Evolutionary conservation across 1,140 invertebrate genomes (phyloP).

Genomic region (Drosophila ironensis): DNA sequence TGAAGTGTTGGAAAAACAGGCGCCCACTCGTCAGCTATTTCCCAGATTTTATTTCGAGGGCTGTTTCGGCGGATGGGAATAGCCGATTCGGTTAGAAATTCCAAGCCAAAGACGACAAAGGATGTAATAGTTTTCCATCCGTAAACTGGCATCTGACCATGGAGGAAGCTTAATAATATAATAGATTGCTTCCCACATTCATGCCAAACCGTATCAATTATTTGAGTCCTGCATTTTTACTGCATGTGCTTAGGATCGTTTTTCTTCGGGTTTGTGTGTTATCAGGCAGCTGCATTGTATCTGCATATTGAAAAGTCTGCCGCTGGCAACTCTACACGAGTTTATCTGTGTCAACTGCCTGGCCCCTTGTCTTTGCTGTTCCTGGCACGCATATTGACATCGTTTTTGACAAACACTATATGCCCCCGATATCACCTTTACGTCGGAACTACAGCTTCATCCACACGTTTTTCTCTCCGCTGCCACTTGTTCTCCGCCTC

Average conservation of each 20-base stretch:
- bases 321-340: conserved; percentile 1
- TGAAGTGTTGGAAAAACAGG: conserved; percentile 15
- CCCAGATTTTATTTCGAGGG: conserved; percentile 29
- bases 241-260: conserved; percentile 2
- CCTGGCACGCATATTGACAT: conserved; percentile 62
- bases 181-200: neutral
- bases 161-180: too few species aligned
- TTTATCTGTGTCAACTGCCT: conserved; percentile 66
- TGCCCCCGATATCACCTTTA: conserved; percentile 28
- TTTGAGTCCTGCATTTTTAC: conserved; percentile 19
- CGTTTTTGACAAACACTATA: conserved; percentile 62
- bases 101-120: too few species aligned
- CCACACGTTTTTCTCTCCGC: neutral
- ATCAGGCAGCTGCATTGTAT: conserved; percentile 45
- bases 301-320: conserved; percentile 11
- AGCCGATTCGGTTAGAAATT: too few species aligned
- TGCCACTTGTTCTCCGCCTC: neutral
- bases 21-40: conserved; percentile 19
- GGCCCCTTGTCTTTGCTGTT: conserved; percentile 27
- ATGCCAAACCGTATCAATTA: conserved; percentile 13
- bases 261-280: conserved; percentile 3
- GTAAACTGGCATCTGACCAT: conserved; percentile 11
- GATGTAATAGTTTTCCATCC: neutral
- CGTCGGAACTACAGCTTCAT: conserved; percentile 13
- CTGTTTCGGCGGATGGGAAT: conserved; percentile 19